Conservation (phyloP, 2,888 invertebrate genomes). For the Chrysolina americana region DNA sequence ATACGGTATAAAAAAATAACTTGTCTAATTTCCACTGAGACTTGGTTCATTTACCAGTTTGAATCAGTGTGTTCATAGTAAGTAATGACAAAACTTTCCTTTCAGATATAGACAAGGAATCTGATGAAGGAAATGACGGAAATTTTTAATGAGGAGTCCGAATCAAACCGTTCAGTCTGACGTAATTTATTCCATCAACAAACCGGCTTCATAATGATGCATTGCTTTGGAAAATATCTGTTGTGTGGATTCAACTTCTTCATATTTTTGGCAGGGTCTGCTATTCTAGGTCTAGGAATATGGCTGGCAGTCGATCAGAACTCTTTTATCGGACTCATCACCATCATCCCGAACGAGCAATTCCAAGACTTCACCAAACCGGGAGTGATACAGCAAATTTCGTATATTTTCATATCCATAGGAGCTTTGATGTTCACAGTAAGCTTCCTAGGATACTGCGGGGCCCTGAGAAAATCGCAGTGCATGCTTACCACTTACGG, state of each 20-base stretch:
- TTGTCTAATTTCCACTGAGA: too few species aligned
- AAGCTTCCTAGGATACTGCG: conserved; percentile 85
- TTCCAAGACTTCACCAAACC: conserved; percentile 75
- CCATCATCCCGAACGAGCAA: conserved; percentile 73
- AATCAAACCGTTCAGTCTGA: not conserved
- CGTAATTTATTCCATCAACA: not conserved
- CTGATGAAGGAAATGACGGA: not conserved
- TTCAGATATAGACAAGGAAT: not conserved
- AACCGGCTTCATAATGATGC: conserved; percentile 51
- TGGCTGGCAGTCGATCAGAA: conserved; percentile 80
- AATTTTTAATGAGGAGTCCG: not conserved
- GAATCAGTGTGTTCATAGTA: too few species aligned
- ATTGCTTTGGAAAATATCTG: conserved; percentile 80
- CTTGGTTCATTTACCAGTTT: too few species aligned
- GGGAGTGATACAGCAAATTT: conserved; percentile 77
- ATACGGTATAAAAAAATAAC: too few species aligned
- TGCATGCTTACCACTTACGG: conserved; percentile 80
- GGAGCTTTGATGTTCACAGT: conserved; percentile 81
- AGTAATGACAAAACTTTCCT: not conserved
- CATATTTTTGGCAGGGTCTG: conserved; percentile 77
- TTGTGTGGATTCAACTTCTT: conserved; percentile 81
- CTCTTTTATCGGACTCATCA: conserved; percentile 76
- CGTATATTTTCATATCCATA: conserved; percentile 78
- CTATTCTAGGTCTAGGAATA: conserved; percentile 77
- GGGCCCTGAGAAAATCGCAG: conserved; percentile 82